Percentiles rank a stretch among this genome's conserved stretches.
These are phyloP conservation scores for Latrodectus elegans DNA, from an alignment of 2,888 invertebrate species.

Conservation along the genomic window DNA sequence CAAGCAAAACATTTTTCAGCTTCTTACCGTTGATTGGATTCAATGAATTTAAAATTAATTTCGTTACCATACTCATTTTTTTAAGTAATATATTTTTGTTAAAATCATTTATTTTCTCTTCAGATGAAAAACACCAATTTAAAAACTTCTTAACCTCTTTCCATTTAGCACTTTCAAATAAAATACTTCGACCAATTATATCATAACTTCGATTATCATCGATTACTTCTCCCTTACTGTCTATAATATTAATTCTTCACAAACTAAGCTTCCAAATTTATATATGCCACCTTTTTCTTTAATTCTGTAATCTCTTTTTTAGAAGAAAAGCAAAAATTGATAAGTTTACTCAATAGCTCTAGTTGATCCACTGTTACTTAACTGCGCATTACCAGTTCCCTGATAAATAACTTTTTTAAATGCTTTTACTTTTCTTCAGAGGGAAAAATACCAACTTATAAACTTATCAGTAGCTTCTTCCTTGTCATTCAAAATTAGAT, in stretches of 20 bases:
- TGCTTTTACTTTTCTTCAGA: slow-evolving; percentile 6
- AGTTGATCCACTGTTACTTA: neutral
- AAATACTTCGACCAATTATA: neutral
- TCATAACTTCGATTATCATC: slow-evolving; percentile 4
- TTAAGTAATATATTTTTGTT: slow-evolving; percentile 8
- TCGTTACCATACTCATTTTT: neutral
- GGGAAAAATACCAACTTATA: slow-evolving; percentile 24
- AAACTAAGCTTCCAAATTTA: too few species aligned
- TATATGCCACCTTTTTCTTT: too few species aligned
- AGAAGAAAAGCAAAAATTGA: too few species aligned
- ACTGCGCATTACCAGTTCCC: neutral
- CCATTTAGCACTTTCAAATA: slow-evolving; percentile 13
- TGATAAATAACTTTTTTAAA: slow-evolving; percentile 2
- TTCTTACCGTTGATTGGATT: slow-evolving; percentile 25
- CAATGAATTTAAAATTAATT: slow-evolving; percentile 23
- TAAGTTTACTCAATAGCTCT: too few species aligned
- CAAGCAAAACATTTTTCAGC: slow-evolving; percentile 34
- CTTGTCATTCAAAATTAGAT: neutral
- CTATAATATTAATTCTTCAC: too few species aligned
- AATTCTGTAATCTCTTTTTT: too few species aligned
- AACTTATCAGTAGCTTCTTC: slow-evolving; percentile 13
- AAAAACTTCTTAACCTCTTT: slow-evolving; percentile 20
- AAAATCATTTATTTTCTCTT: slow-evolving; percentile 31
- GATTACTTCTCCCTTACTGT: too few species aligned
- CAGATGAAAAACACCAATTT: slow-evolving; percentile 18